These are phyloP conservation scores for Polypterus senegalus DNA, from an alignment of 2,113 vertebrate species.

Conservation along the genomic window DNA sequence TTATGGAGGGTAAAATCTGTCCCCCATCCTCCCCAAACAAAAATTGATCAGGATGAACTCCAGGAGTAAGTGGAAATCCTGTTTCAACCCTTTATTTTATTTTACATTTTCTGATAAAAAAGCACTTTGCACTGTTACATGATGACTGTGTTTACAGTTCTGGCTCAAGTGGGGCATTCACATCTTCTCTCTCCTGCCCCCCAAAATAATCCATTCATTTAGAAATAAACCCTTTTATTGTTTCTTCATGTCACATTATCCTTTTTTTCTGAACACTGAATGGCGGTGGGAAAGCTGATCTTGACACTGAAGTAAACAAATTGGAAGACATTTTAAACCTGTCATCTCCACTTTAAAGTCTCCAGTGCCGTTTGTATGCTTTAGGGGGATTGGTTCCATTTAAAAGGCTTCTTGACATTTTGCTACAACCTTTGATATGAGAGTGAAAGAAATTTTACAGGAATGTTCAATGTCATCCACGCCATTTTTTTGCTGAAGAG, in stretches of 20 bases:
- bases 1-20: no score
- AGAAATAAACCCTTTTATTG: slow-evolving; percentile 36
- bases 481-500: no score
- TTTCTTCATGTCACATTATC: slow-evolving; percentile 43
- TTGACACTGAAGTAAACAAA: slow-evolving; percentile 8
- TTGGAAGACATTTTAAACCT: not conserved
- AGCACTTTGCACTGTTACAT: slow-evolving; percentile 21
- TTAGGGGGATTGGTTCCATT: no score
- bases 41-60: slow-evolving; percentile 20
- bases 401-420: no score
- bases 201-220: slow-evolving; percentile 30
- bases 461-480: no score
- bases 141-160: slow-evolving; percentile 29
- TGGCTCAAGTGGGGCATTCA: slow-evolving; percentile 19
- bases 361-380: no score
- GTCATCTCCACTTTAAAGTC: not conserved
- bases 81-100: not conserved
- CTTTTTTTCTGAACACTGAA: slow-evolving; percentile 31
- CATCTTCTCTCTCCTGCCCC: slow-evolving; percentile 21
- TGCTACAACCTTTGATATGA: no score
- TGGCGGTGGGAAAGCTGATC: slow-evolving; percentile 42
- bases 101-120: not conserved
- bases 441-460: no score
- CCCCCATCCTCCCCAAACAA: no score
- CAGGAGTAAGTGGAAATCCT: not conserved